Evolutionary conservation across 2,797 vertebrate species (phyloP), one percentile per base, ranked within the genome.

Genomic region (Anguilla megastoma): DNA sequence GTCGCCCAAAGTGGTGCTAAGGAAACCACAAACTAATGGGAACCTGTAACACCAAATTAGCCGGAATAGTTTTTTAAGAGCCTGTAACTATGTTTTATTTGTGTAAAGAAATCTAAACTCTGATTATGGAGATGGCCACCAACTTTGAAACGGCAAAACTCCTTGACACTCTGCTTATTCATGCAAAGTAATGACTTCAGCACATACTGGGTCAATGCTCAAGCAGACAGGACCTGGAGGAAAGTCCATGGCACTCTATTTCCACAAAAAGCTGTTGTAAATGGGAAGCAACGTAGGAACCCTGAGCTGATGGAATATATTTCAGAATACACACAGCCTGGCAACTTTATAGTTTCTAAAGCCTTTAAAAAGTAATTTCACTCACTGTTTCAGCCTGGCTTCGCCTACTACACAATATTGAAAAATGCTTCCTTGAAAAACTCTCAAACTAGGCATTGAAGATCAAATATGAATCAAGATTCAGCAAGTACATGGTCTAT

Each of bases 1-100:
- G 14, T 36, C 12, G 10, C 30, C 30, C 10, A 14, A 76, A 14
- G 16, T 33, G 27, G 71, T 3, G 27, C 30, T 83, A 30, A 33
- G 27, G 27, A 85, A 58, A 33, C 84, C 84, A 85, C 84, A 56
- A 85, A 50, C 52, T 85, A 85, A 58, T 84, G 50, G 63, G 84
- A 2, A 52, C 82, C 82, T 52, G 45, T 18, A 54, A 33, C 10
- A 27, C n/a, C 14, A n/a, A 85, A 41, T 60, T 33, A 58, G 16
- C 33, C 4, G 12, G 54, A 58, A 60, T 30, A 69, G n/a, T 85
- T 48, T 83, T 83, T 83, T 83, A 52, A n/a, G 21, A 48, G 14
- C 41, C 45, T 24, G n/a, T 41, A 85, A 58, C 24, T 18, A 24
- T 27, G 33, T 85, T 85, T 60, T 56, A 60, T 56, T 56, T 50